A percentile compares a stretch with the other conserved stretches of the same genome.
phyloP scores from a whole-genome alignment of 2,888 invertebrate genomes.

The Pandemis corylana region DNA sequence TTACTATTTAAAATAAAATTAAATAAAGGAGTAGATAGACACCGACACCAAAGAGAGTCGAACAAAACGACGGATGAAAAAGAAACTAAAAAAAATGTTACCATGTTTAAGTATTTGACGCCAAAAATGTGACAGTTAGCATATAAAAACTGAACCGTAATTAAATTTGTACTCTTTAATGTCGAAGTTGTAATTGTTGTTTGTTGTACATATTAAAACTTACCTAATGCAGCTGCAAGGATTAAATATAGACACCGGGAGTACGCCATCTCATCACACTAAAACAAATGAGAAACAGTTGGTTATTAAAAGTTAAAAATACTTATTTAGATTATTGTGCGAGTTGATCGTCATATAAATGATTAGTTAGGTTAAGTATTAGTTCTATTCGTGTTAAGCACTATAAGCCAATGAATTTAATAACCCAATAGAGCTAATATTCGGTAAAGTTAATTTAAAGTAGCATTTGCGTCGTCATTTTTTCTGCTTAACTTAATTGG shows the following conservation, averaged over 20 bases:
- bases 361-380: not conserved
- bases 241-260: conserved; percentile 65
- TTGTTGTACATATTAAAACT: conserved; percentile 47
- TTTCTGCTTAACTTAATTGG: not conserved
- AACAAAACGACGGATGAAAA: too few species aligned
- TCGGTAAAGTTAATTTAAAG: not conserved
- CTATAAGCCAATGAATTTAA: not conserved
- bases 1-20: too few species aligned
- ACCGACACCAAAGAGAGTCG: too few species aligned
- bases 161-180: too few species aligned
- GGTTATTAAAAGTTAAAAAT: not conserved
- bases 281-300: conserved; percentile 45
- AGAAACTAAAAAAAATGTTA: too few species aligned
- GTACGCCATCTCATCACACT: conserved; percentile 70
- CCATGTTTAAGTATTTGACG: too few species aligned
- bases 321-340: not conserved
- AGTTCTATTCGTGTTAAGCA: not conserved
- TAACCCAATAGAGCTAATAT: not conserved
- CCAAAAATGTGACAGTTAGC: too few species aligned
- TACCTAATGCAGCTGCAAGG: conserved; percentile 65
- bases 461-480: not conserved
- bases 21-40: too few species aligned
- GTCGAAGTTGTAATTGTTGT: too few species aligned
- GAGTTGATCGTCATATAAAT: not conserved
- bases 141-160: too few species aligned